Conservation (phyloP, 2,888 invertebrate genomes). For the Hipparchia sbordonii region DNA sequence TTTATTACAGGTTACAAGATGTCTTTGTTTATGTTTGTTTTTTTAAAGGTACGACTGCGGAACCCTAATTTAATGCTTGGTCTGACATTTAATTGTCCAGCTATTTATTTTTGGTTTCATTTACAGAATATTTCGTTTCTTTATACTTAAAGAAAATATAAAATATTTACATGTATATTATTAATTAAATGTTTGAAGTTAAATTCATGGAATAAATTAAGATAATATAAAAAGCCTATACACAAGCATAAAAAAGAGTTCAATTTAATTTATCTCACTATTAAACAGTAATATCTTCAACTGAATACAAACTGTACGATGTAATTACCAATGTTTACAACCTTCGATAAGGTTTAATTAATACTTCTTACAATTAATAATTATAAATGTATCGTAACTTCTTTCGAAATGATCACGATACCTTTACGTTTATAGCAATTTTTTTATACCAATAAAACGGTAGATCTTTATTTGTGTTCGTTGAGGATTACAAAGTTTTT, state of each 20-base stretch:
- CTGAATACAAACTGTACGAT: constrained; percentile 47
- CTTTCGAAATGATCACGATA: constrained; percentile 3
- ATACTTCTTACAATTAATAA: constrained; percentile 32
- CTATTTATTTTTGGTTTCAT: not conserved
- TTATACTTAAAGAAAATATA: no score
- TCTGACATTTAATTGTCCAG: no score
- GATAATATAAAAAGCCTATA: not conserved
- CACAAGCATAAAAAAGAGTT: not conserved
- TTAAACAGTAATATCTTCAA: constrained; percentile 27
- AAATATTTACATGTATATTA: no score
- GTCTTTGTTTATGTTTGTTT: no score
- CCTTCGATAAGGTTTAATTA: constrained; percentile 64
- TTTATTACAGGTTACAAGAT: no score
- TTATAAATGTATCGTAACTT: constrained; percentile 1
- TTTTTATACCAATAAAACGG: not conserved
- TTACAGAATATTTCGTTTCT: not conserved
- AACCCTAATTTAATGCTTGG: no score
- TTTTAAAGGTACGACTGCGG: no score
- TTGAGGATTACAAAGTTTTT: no score
- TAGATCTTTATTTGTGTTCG: not conserved
- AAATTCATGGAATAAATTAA: no score
- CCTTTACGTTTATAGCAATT: not conserved
- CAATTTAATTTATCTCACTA: constrained; percentile 26
- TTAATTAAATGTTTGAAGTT: no score
- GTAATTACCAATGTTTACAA: constrained; percentile 62